Percentiles rank a stretch among this genome's conserved stretches.
Evolutionary conservation across 2,113 vertebrate genomes (phyloP).

Genomic region (Eonycteris spelaea): DNA sequence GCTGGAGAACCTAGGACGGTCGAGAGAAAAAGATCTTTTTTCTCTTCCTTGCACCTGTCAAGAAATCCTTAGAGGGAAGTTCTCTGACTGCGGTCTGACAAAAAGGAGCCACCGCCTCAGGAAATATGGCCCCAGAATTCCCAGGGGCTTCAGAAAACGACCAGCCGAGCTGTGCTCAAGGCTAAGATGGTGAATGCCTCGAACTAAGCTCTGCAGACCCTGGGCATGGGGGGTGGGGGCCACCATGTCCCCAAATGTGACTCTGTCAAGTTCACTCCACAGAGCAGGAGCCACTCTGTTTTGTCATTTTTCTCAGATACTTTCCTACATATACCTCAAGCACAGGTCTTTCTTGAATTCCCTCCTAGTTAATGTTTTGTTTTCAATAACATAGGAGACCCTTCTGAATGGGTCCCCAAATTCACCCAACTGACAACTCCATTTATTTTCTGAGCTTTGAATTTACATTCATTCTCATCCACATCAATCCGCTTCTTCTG

Average conservation of each 20-base stretch:
- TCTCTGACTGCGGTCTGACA: not conserved
- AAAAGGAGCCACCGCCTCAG: not conserved
- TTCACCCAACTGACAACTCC: not conserved
- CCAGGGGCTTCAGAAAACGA: not conserved
- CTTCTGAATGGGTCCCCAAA: not conserved
- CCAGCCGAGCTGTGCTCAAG: not conserved
- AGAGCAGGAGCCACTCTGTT: not conserved
- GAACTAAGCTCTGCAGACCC: too few species aligned
- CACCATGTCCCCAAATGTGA: rapidly evolving
- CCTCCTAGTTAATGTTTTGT: not conserved
- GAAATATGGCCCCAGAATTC: not conserved
- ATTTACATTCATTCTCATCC: conserved; percentile 24
- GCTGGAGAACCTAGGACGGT: not conserved
- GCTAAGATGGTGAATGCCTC: not conserved
- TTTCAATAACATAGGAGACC: not conserved
- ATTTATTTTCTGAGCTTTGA: not conserved
- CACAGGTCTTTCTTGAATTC: not conserved
- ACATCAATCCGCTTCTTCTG: not conserved
- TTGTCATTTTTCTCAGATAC: not conserved
- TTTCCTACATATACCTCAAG: not conserved
- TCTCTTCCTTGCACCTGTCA: not conserved
- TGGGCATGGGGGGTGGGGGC: rapidly evolving
- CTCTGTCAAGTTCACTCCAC: rapidly evolving
- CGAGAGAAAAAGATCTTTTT: not conserved
- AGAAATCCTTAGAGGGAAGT: not conserved